Percentiles rank a stretch among this genome's conserved stretches.
Conservation (phyloP, 2,888 invertebrate species). For the Torymus aiolomorphi region DNA sequence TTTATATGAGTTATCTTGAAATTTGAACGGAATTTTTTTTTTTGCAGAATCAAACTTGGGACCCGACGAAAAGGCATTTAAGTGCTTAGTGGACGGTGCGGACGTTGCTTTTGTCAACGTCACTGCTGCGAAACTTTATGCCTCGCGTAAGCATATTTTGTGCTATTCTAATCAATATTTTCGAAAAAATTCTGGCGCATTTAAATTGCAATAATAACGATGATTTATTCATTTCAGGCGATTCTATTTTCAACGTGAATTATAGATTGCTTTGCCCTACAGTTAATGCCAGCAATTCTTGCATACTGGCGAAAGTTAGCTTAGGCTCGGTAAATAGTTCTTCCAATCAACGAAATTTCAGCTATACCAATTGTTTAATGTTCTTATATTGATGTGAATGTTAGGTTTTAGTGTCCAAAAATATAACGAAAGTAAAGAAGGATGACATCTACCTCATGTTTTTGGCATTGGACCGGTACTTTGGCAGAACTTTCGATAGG, state of each 20-base stretch:
- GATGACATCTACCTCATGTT: slow-evolving; percentile 85
- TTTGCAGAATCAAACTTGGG: slow-evolving; percentile 1
- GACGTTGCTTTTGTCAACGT: slow-evolving; percentile 89
- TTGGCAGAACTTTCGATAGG: slow-evolving; percentile 80
- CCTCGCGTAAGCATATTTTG: slow-evolving; percentile 74
- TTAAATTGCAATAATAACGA: no score
- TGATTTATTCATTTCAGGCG: neutral
- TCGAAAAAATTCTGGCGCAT: no score
- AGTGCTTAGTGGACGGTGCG: slow-evolving; percentile 82
- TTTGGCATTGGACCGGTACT: slow-evolving; percentile 82
- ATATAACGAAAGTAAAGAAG: slow-evolving; percentile 77
- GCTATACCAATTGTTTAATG: no score
- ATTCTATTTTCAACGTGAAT: slow-evolving; percentile 20
- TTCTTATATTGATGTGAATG: neutral
- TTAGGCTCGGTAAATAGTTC: slow-evolving; percentile 35
- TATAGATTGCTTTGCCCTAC: slow-evolving; percentile 26
- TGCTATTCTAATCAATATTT: no score
- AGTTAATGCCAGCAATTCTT: neutral
- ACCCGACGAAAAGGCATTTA: slow-evolving; percentile 56
- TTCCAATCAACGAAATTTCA: no score
- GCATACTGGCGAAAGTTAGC: slow-evolving; percentile 34
- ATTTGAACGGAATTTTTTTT: neutral
- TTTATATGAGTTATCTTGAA: neutral
- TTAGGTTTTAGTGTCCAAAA: slow-evolving; percentile 81
- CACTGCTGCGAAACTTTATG: slow-evolving; percentile 77